Conservation (phyloP, 2,797 vertebrate species). For the Balearica regulorum region DNA sequence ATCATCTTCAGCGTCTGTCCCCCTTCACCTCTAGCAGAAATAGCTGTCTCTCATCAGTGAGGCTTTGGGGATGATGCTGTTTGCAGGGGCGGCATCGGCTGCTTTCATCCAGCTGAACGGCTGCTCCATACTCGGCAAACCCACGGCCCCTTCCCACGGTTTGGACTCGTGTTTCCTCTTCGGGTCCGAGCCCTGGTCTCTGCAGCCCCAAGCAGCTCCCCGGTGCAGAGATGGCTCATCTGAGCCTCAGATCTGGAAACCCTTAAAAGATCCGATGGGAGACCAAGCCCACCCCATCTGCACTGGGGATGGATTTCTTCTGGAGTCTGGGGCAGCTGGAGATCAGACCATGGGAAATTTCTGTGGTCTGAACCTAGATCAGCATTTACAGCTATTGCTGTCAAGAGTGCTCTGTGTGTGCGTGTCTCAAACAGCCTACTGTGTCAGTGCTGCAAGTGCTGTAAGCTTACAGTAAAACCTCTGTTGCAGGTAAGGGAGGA, state of each 20-base stretch:
- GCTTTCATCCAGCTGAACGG: background rate
- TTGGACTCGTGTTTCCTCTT: background rate
- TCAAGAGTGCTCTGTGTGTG: background rate
- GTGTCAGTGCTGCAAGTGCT: fast-evolving
- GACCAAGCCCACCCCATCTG: background rate
- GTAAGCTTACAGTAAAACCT: background rate
- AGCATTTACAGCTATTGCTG: background rate
- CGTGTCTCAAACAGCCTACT: background rate
- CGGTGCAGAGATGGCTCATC: background rate
- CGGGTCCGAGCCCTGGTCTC: background rate
- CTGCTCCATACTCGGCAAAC: background rate
- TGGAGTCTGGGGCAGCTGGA: background rate
- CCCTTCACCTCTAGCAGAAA: background rate
- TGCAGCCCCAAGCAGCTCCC: background rate
- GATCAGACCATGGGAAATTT: background rate
- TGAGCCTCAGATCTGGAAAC: background rate
- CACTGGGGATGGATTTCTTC: background rate
- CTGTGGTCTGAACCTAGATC: background rate
- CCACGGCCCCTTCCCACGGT: background rate
- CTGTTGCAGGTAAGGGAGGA: background rate
- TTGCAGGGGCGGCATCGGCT: background rate
- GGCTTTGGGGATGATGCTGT: background rate
- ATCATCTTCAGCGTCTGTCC: background rate
- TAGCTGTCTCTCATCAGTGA: background rate
- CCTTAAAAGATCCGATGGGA: background rate